phyloP scores from a whole-genome alignment of 2,888 invertebrate genomes.

The Lasioglossum figueresi region DNA sequence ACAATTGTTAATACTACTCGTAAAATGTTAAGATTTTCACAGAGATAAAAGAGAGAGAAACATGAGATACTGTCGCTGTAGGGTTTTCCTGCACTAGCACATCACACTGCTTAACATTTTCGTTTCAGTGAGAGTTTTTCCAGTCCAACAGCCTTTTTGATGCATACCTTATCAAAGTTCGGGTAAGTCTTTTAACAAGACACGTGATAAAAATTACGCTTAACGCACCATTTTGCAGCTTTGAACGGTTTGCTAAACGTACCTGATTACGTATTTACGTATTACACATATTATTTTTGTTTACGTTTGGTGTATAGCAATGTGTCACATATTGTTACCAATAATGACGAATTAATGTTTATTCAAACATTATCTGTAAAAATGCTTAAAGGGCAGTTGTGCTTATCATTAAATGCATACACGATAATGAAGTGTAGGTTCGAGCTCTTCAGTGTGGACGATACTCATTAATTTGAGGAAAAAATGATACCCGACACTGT shows the following conservation, averaged over 20 bases:
- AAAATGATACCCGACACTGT: background rate
- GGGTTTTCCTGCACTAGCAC: slow-evolving; percentile 77
- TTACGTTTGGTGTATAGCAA: slow-evolving; percentile 7
- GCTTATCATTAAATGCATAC: slow-evolving; percentile 20
- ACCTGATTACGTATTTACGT: slow-evolving; percentile 26
- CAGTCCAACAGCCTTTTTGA: slow-evolving; percentile 89
- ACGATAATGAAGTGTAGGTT: background rate
- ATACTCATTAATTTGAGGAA: background rate
- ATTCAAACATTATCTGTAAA: slow-evolving; percentile 17
- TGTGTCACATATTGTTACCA: background rate
- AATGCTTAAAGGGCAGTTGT: slow-evolving; percentile 23
- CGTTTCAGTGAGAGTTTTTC: slow-evolving; percentile 89
- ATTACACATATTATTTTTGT: slow-evolving; percentile 28
- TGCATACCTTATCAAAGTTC: slow-evolving; percentile 90
- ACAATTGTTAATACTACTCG: slow-evolving; percentile 1
- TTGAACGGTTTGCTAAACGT: slow-evolving; percentile 76
- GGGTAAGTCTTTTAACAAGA: slow-evolving; percentile 87
- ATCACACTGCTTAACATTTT: slow-evolving; percentile 85
- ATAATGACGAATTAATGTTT: slow-evolving; percentile 25
- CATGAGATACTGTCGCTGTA: slow-evolving; percentile 67
- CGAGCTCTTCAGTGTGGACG: no score
- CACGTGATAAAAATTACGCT: slow-evolving; percentile 74
- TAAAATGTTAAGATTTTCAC: slow-evolving; percentile 42
- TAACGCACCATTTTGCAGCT: slow-evolving; percentile 74
- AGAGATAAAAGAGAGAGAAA: slow-evolving; percentile 32